These are phyloP conservation scores for Catagonus wagneri DNA, from an alignment of 2,113 vertebrate species.

Conservation along the genomic window DNA sequence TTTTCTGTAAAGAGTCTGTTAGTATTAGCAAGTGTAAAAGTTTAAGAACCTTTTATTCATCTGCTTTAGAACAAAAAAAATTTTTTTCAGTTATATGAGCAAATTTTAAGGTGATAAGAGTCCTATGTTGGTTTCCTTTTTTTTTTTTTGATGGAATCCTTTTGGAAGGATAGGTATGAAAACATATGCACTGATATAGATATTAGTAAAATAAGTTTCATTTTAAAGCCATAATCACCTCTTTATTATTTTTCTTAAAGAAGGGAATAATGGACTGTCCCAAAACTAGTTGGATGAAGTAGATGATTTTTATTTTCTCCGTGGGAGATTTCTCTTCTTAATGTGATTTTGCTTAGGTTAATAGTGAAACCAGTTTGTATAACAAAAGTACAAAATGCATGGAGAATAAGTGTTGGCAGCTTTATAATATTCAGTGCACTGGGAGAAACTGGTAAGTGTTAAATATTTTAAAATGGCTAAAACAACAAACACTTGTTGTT, in stretches of 20 bases:
- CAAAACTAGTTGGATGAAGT: background rate
- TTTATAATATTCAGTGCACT: background rate
- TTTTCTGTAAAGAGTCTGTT: conserved; percentile 28
- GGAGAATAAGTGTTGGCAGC: background rate
- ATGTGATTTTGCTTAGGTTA: background rate
- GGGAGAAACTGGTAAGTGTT: background rate
- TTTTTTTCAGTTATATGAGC: background rate
- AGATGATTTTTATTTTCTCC: conserved; percentile 42
- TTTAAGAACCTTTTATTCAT: background rate
- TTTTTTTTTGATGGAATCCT: background rate
- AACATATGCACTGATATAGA: background rate
- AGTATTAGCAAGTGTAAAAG: background rate
- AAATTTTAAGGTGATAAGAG: conserved; percentile 7
- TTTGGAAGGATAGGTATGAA: conserved; percentile 12
- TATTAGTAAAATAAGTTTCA: background rate
- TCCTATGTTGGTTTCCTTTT: background rate
- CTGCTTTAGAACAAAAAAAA: background rate
- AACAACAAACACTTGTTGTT: background rate
- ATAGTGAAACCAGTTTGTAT: conserved; percentile 51
- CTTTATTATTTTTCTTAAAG: conserved; percentile 32
- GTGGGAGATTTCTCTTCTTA: conserved; percentile 2
- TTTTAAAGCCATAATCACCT: background rate
- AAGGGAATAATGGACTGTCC: background rate
- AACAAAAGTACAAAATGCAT: background rate
- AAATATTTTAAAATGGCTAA: background rate